Conservation (phyloP, 1,140 invertebrate genomes). For the Eubasilissa regina region DNA sequence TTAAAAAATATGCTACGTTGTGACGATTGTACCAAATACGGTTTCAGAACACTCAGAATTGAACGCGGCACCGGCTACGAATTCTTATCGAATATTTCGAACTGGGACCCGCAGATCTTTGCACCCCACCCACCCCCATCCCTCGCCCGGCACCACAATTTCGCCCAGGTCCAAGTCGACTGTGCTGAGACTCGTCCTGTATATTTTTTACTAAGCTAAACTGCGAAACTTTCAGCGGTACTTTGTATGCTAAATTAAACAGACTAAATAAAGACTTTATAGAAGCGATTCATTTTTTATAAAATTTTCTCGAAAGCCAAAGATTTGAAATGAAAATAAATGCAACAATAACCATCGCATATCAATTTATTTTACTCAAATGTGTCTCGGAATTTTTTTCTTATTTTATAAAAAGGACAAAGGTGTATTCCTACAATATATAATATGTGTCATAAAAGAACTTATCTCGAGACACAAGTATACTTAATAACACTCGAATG, state of each 20-base stretch:
- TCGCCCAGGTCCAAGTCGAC: background rate
- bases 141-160: too few relatives aligned
- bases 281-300: background rate
- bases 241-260: slow-evolving; percentile 34
- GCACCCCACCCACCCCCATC: background rate
- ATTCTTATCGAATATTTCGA: background rate
- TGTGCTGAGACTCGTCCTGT: background rate
- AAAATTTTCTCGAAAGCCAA: background rate
- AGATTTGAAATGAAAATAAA: background rate
- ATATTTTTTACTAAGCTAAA: background rate
- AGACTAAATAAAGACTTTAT: slow-evolving; percentile 11
- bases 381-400: too few relatives aligned
- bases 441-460: background rate
- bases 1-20: too few relatives aligned
- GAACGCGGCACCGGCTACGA: background rate
- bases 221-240: slow-evolving; percentile 36
- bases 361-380: background rate
- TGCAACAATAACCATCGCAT: background rate
- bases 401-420: background rate
- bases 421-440: background rate
- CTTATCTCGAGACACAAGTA: background rate
- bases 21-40: too few relatives aligned
- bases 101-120: background rate
- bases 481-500: too few relatives aligned
- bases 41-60: background rate